Base-by-base conservation (phyloP, 1,140 invertebrate species). In the Dendroctonus ponderosae region DNA sequence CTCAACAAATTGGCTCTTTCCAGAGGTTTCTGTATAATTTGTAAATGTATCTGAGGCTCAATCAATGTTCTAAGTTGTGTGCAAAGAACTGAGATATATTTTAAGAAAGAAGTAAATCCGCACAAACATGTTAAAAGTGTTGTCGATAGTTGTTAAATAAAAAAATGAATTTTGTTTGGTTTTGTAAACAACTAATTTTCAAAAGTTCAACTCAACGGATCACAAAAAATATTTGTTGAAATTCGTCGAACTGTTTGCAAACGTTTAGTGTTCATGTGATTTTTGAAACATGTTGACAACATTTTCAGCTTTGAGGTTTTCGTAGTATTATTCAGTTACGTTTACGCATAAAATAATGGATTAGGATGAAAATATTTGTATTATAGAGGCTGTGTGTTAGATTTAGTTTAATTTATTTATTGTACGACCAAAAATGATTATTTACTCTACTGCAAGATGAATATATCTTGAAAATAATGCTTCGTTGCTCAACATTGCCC, bases 321-420 rank as follows among this genome's bases (percentile, higher is more conserved):
- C 39, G 9, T 26, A 52, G 46, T 3, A 62, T 5, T 54, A 62
- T 60, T 11, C 39, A 41, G 54, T 38, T 57, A 62, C 51, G 62
- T 51, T 48, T 63, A 65, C 46, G 50, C 5, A 14, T 50, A 60
- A 66, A 26, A 68, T 51, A 59, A 64, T 40, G n/a, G 50, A 66
- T 42, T 42, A 52, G 56, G 58, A 62, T 46, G 48, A 44, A 65
- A 44, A 69, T 74, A 75, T 75, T 74, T 75, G 74, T 75, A 76
- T 72, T 75, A 76, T 78, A 78, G 75, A 74, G 77, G 77, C 77
- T 78, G 77, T 78, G 77, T 78, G 77, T 77, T 78, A 78, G 77
- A 71, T 76, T 74, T 78, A 75, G 74, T 76, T 69, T 71, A 68
- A 70, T 69, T 75, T 74, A 67, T 71, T 73, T 68, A 71, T 74